These are phyloP conservation scores for Colostygia pectinataria DNA, from an alignment of 2,888 invertebrate genomes.

Conservation along the genomic window DNA sequence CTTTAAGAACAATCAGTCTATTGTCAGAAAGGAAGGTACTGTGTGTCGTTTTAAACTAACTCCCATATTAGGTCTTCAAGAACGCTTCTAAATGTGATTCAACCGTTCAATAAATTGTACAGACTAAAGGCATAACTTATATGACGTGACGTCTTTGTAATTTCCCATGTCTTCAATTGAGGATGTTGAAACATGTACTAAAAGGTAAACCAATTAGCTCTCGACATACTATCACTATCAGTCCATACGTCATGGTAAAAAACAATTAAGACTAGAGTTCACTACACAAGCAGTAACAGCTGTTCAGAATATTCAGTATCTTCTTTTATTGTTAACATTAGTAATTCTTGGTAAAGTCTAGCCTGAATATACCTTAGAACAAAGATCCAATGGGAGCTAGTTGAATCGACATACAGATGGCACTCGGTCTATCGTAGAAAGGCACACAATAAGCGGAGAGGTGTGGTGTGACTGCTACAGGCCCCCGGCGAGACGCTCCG, in stretches of 20 bases:
- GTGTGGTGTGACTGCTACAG: constrained; percentile 76
- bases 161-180: constrained; percentile 23
- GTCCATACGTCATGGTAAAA: constrained; percentile 26
- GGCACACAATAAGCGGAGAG: constrained; percentile 81
- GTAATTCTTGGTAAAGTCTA: not conserved
- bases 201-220: constrained; percentile 4
- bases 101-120: constrained; percentile 11
- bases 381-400: constrained; percentile 45
- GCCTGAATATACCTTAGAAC: constrained; percentile 2
- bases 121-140: constrained; percentile 9
- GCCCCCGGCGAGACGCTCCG: constrained; percentile 81
- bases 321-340: not conserved
- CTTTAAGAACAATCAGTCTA: constrained; percentile 82
- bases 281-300: constrained; percentile 2
- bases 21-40: constrained; percentile 80
- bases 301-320: not conserved
- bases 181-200: constrained; percentile 5
- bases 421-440: constrained; percentile 76
- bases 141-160: constrained; percentile 15
- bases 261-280: constrained; percentile 14
- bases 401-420: constrained; percentile 54
- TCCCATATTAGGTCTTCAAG: constrained; percentile 57
- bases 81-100: constrained; percentile 35
- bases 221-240: constrained; percentile 17
- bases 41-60: constrained; percentile 59